phyloP scores from a whole-genome alignment of 2,888 invertebrate species.

The Coelinius sp. region DNA sequence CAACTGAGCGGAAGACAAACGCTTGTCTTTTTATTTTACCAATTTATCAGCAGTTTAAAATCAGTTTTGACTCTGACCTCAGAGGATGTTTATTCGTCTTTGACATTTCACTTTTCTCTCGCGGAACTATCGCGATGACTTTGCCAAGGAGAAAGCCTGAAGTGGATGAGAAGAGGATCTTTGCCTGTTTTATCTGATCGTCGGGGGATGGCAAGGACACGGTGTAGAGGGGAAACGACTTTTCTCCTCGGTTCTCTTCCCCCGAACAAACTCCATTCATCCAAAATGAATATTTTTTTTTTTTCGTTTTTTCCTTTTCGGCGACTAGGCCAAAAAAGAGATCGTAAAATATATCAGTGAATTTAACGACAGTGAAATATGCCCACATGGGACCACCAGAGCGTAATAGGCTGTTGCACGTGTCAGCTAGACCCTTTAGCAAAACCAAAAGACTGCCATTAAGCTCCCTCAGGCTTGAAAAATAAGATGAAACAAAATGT shows the following conservation, averaged over 20 bases:
- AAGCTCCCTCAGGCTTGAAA: constrained; percentile 6
- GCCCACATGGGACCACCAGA: constrained; percentile 42
- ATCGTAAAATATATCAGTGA: constrained; percentile 22
- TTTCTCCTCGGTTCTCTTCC: constrained; percentile 6
- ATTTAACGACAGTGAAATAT: constrained; percentile 47
- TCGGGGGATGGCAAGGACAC: constrained; percentile 14
- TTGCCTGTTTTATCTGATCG: constrained; percentile 9
- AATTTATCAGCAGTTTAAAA: constrained; percentile 1
- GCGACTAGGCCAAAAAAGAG: background rate
- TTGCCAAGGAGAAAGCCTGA: constrained; percentile 38
- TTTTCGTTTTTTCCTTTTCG: background rate
- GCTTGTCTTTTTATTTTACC: background rate
- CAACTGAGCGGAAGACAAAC: background rate
- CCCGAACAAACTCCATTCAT: constrained; percentile 9
- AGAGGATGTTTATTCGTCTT: constrained; percentile 13
- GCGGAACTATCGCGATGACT: constrained; percentile 39
- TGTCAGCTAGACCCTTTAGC: constrained; percentile 22
- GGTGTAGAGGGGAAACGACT: background rate
- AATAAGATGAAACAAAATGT: background rate
- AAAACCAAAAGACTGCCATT: constrained; percentile 39
- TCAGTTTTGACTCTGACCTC: constrained; percentile 6
- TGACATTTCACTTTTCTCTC: constrained; percentile 45
- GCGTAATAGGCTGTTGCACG: constrained; percentile 41
- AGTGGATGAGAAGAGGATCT: constrained; percentile 3
- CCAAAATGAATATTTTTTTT: background rate